Conservation (phyloP, 2,113 vertebrate genomes). For the Triplophysa tibetana region DNA sequence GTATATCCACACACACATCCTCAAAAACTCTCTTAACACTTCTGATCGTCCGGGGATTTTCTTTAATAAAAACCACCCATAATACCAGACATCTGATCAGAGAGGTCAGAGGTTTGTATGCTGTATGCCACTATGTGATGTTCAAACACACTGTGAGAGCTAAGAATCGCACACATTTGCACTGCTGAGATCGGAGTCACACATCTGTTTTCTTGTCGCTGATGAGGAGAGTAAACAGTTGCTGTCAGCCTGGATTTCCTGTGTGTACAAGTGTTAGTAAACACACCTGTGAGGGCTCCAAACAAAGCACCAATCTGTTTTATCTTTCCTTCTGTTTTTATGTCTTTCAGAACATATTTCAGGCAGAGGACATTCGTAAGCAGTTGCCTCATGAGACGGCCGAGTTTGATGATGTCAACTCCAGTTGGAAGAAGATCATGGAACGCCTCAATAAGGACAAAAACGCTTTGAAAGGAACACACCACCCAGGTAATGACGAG, state of each 20-base stretch:
- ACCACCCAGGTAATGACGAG: constrained; percentile 75
- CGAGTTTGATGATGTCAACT: constrained; percentile 79
- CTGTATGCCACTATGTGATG: neutral
- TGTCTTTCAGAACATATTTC: constrained; percentile 83
- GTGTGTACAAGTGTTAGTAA: constrained; percentile 38
- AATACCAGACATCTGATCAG: neutral
- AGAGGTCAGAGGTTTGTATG: neutral
- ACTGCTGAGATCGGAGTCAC: constrained; percentile 11
- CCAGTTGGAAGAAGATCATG: constrained; percentile 83
- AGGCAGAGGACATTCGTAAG: constrained; percentile 85
- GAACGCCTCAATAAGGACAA: constrained; percentile 70
- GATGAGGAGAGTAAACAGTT: constrained; percentile 41
- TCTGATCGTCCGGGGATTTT: neutral
- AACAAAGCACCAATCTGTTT: constrained; percentile 14
- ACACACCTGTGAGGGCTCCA: constrained; percentile 42
- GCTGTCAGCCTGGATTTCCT: constrained; percentile 44
- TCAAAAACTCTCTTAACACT: neutral
- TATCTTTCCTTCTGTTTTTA: constrained; percentile 54
- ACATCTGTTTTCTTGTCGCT: constrained; percentile 44
- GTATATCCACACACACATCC: neutral
- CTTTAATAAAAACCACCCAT: neutral
- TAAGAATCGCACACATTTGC: neutral
- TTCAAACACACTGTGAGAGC: constrained; percentile 4
- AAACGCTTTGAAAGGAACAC: constrained; percentile 82
- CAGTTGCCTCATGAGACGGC: constrained; percentile 81